These are phyloP conservation scores for Orthosia gothica DNA, from an alignment of 2,888 invertebrate species.

Conservation along the genomic window DNA sequence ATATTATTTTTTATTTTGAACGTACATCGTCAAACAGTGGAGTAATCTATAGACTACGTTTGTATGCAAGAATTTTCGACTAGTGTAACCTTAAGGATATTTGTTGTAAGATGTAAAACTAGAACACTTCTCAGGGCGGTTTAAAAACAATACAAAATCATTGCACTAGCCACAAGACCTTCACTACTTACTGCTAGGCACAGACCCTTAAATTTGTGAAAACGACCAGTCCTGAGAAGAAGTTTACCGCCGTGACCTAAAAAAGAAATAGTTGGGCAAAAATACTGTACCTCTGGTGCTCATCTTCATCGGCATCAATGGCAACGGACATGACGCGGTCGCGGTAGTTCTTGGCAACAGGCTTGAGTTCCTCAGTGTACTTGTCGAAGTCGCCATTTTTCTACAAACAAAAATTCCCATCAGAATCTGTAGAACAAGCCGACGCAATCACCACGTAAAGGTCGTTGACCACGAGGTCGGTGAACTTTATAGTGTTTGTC, in stretches of 20 bases:
- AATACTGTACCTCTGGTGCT: conserved; percentile 94
- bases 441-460: conserved; percentile 51
- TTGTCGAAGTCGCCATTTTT: conserved; percentile 96
- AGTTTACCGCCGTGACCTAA: not conserved
- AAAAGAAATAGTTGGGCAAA: not conserved
- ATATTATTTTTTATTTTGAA: no score
- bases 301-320: conserved; percentile 98
- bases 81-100: not conserved
- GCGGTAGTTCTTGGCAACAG: conserved; percentile 97
- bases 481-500: conserved; percentile 56
- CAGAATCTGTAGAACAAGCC: conserved; percentile 39
- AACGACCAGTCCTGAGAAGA: not conserved
- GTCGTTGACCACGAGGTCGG: conserved; percentile 67
- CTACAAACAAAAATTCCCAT: conserved; percentile 75
- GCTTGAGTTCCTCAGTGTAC: conserved; percentile 94
- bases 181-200: not conserved
- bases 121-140: not conserved
- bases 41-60: no score
- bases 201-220: not conserved
- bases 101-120: not conserved
- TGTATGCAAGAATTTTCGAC: no score
- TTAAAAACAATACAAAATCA: not conserved
- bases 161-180: not conserved
- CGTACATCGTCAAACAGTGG: no score
- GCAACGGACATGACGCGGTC: conserved; percentile 98